Base-by-base conservation (phyloP, 2,113 vertebrate species). In the Oostethus manadensis region DNA sequence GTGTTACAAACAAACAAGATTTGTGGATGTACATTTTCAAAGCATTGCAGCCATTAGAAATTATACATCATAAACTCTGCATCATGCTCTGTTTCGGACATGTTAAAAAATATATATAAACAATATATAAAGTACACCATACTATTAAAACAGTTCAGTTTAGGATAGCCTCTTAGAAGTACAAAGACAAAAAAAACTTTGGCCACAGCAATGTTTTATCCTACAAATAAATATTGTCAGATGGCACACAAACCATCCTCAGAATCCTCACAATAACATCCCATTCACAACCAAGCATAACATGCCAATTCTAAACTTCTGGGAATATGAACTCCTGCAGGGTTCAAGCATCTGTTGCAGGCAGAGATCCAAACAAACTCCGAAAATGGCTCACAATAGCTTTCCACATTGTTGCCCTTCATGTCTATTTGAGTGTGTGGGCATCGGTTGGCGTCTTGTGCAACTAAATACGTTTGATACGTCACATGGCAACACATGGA, bases 191-290 rank as follows among this genome's bases (percentile, higher is more conserved):
- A 43, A 49, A 50, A 61, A 35, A 22, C 8, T n/a, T 8, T 40
- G 51, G 46, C 47, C 21, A 60, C 56, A 64, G 60, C 22, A 48
- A 60, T 50, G 54, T 45, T 22, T 60, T 33, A 22, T 45, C 40
- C 58, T 35, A 64, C 21, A 22, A 10, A 55, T 38, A 61, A 50
- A 51, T 10, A 56, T 11, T 26, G 26, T 50, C 72, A 80, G 68
- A 71, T 76, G 70, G 68, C 69, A 57, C 29, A 66, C 47, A 66
- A 64, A 54, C 60, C 57, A 51, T 77, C 60, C 55, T 55, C 49
- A 70, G 55, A 10, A 58, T n/a, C 46, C 44, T 58, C 49, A 51
- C 21, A 17, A 7, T 6, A 4, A 57, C 26, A 53, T 29, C 35
- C n/a, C 22, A 45, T 9, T 51, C 6, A 49, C 17, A 63, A 56